phyloP scores from a whole-genome alignment of 2,888 invertebrate species.

The Pyrocoelia pectoralis region DNA sequence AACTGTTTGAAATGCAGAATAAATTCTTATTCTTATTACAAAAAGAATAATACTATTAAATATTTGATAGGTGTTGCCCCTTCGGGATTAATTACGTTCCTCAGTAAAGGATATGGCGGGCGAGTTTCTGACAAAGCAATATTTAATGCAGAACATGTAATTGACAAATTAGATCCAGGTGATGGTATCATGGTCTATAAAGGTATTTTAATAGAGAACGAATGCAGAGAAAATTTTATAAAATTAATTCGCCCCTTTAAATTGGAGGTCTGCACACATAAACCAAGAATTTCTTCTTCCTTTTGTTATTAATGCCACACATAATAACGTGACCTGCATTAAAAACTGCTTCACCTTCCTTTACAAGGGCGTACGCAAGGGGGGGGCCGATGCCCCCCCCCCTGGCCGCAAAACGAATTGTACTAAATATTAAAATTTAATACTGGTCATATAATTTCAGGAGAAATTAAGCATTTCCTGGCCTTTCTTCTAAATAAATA shows the following conservation, averaged over 20 bases:
- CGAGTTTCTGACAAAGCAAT: neutral
- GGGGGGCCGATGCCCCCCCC: too few species aligned
- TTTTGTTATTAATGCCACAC: too few species aligned
- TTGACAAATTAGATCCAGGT: neutral
- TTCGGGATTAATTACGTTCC: neutral
- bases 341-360: too few species aligned
- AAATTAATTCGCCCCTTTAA: slow-evolving; percentile 7
- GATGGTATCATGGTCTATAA: slow-evolving; percentile 4
- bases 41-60: neutral
- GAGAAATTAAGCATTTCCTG: too few species aligned
- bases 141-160: neutral
- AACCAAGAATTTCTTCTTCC: too few species aligned
- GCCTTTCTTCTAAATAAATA: too few species aligned
- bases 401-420: too few species aligned
- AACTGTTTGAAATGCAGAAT: neutral
- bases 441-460: too few species aligned
- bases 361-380: too few species aligned
- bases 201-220: slow-evolving; percentile 6
- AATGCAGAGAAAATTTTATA: neutral
- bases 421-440: too few species aligned
- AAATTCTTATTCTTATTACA: neutral
- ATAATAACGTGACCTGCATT: too few species aligned
- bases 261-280: too few species aligned
- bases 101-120: slow-evolving; percentile 6
- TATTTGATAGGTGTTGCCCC: slow-evolving; percentile 5